Evolutionary conservation across 2,797 vertebrate genomes (phyloP).

Genomic region (Tachyglossus aculeatus): DNA sequence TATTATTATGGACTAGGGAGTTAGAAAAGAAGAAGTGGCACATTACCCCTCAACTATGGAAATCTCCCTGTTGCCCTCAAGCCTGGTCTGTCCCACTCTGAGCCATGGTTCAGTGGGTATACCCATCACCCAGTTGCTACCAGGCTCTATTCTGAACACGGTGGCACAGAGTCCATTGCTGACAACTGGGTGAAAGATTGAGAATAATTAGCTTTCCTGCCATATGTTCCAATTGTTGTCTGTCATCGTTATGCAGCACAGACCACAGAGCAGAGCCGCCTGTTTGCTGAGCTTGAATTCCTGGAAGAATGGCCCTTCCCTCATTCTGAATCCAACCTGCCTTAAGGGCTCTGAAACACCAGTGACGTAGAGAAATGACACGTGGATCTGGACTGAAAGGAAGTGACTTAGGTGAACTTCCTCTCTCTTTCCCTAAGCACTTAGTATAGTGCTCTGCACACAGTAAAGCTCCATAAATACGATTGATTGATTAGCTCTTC

Average conservation of each 20-base stretch:
- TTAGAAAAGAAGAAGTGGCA: too few species aligned
- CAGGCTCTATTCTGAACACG: neutral
- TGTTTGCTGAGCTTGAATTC: neutral
- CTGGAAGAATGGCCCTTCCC: neutral
- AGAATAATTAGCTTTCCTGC: constrained; percentile 37
- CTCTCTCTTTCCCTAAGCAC: neutral
- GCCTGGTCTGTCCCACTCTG: too few species aligned
- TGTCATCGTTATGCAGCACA: constrained; percentile 2
- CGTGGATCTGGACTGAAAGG: neutral
- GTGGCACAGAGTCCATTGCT: constrained; percentile 26
- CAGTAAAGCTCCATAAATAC: too few species aligned
- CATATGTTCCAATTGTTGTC: constrained; percentile 30
- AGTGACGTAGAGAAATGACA: neutral
- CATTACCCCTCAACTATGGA: too few species aligned
- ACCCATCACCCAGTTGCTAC: too few species aligned
- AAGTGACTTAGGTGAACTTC: neutral
- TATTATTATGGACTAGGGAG: too few species aligned
- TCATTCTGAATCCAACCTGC: neutral
- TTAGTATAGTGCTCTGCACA: too few species aligned
- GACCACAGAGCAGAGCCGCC: constrained; percentile 13
- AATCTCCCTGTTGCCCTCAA: too few species aligned
- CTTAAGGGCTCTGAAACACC: neutral
- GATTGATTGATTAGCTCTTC: too few species aligned
- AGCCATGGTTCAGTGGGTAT: too few species aligned
- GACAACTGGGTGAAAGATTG: constrained; percentile 49